Percentiles rank a stretch among this genome's conserved stretches.
Evolutionary conservation across 2,888 invertebrate genomes (phyloP).

Genomic region (Ophonus ardosiacus): DNA sequence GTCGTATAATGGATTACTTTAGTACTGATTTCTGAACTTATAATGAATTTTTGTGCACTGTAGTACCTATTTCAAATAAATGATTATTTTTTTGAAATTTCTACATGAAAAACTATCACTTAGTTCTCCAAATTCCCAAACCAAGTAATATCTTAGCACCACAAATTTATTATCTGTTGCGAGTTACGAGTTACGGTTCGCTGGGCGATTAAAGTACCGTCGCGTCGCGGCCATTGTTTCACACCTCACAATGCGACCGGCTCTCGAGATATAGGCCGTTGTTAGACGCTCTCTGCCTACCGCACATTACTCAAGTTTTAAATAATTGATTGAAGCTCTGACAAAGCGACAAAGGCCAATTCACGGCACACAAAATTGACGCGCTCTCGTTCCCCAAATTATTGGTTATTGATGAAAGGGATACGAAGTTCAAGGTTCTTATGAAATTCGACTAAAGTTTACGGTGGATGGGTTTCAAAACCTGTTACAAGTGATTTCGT

Average conservation of each 20-base stretch:
- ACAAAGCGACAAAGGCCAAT: conserved; percentile 38
- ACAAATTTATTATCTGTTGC: background rate
- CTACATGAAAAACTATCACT: too few species aligned
- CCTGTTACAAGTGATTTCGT: background rate
- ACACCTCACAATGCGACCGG: conserved; percentile 13
- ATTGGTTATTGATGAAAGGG: conserved; percentile 40
- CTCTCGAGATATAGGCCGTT: background rate
- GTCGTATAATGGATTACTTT: too few species aligned
- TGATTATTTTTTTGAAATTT: too few species aligned
- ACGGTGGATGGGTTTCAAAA: background rate
- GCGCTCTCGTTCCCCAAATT: conserved; percentile 12
- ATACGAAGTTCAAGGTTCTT: conserved; percentile 4
- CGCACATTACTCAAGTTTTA: conserved; percentile 40
- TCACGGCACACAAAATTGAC: background rate
- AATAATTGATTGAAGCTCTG: conserved; percentile 35
- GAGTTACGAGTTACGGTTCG: background rate
- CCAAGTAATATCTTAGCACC: background rate
- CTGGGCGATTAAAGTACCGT: conserved; percentile 8
- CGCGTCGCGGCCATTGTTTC: background rate
- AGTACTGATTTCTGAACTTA: too few species aligned
- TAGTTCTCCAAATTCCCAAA: background rate
- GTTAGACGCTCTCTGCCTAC: conserved; percentile 2
- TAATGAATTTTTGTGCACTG: too few species aligned
- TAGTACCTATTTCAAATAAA: too few species aligned
- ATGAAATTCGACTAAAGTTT: background rate